Evolutionary conservation across 2,888 invertebrate genomes (phyloP), one percentile per base, ranked within the genome.

Genomic region (Phengaris alcon): DNA sequence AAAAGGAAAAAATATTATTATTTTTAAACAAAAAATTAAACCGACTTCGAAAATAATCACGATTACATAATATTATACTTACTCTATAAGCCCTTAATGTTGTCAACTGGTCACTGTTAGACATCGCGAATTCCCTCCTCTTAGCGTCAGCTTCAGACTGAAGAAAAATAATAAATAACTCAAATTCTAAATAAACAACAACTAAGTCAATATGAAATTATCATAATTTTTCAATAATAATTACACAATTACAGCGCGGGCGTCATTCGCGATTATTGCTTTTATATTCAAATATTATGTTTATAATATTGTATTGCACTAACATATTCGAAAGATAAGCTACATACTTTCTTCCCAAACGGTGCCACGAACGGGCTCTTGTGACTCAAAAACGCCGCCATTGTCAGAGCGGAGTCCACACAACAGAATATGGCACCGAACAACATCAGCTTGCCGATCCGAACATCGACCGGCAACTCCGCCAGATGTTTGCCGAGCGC

Each of bases 381-480:
- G 83, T 96, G 95, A 81, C 97, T 97, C 59, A 97, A 89, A 86
- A 96, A 96, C 2, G 97, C 97, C 0, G 97, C 98, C 85, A 99
- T 97, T 4, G 98, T 98, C 3, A 99, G 92, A 0, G 98, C 96
- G 0, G 98, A 97, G 90, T 98, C 98, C 54, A 99, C 94, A 85
- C 99, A 99, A 80, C 97, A 96, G 86, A 99, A 97, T 78, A 99
- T 97, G 12, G 98, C 97, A 0, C 98, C 98, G 82, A 97, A 97
- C 8, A 99, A 88, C 94, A 99, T 97, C 79, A 99, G 94, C 85
- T 99, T 98, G n/a, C 98, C 98, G 81, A 98, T 96, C 80, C 97
- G 94, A 4, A 97, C 97, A 84, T 99, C 98, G 0, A 99, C 97
- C 0, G 99, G 99, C 76, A 99, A 87, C 0, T 97, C 96, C 0